Base-by-base conservation (phyloP, 2,888 invertebrate genomes). In the Agrilus mali region DNA sequence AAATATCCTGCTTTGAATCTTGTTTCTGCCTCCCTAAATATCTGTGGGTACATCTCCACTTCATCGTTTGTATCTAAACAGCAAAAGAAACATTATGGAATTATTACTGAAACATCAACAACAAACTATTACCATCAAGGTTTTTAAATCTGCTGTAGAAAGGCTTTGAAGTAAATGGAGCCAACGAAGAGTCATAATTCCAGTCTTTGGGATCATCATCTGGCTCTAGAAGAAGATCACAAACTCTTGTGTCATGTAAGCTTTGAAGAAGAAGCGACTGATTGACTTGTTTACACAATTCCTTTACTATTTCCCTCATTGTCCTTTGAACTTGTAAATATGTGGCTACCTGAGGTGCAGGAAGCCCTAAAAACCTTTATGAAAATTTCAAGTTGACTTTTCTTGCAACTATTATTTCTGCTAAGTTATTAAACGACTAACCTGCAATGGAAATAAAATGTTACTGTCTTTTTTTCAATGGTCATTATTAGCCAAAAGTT, bases 401-500 rank as follows among this genome's bases (percentile, higher is more conserved):
- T 32, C 14, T 16, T 17, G 15, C 15, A 31, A 17, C 16, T 14
- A 15, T 22, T 17, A 44, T n/a, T 13, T 31, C 12, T 15, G 22
- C 35, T 40, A 36, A 32, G n/a, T 31, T 27, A 12, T 40, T 34
- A 7, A 40, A 33, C 40, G 38, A 53, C 46, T 46, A 58, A 74
- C 74, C 80, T 75, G 65, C 78, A 78, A 52, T 83, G 83, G 58
- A 81, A 82, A 60, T 76, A 82, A 15, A 80, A 67, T 35, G 73
- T 72, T 6, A 82, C 79, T 42, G 69, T 64, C 50, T 74, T 72
- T 20, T 64, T 63, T 43, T 73, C 70, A 7, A 82, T 68, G 52
- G 71, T 72, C 60, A 82, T 68, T 45, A 83, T 77, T 17, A 82
- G 64, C 83, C 83, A 84, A 60, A 83, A 83, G 55, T 78, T 77